Percentiles rank a stretch among this genome's conserved stretches.
Conservation (phyloP, 2,113 vertebrate species). For the Colinus virginianus region DNA sequence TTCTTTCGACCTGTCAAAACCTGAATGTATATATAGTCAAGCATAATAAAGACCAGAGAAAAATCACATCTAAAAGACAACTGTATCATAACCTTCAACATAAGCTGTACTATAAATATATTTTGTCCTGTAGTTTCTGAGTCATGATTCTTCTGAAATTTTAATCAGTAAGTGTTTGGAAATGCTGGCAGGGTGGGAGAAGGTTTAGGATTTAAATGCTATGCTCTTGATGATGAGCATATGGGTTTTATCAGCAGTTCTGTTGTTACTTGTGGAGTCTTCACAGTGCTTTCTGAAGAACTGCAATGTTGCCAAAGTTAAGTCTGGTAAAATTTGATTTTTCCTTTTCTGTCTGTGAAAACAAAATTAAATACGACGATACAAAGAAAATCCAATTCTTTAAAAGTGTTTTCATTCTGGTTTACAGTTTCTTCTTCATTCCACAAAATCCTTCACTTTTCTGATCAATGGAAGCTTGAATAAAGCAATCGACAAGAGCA, state of each 20-base stretch:
- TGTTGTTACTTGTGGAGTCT: neutral
- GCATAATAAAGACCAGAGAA: neutral
- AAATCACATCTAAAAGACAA: neutral
- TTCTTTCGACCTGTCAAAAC: neutral
- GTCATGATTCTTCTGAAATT: neutral
- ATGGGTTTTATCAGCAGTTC: neutral
- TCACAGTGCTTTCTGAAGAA: conserved; percentile 4
- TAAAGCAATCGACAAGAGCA: neutral
- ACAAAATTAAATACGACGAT: conserved; percentile 21
- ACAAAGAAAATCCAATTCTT: neutral
- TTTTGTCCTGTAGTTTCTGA: neutral
- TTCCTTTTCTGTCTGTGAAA: neutral
- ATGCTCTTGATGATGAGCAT: neutral
- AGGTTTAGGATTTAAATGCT: neutral
- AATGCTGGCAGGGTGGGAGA: neutral
- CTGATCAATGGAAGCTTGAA: conserved; percentile 15
- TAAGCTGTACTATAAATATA: neutral
- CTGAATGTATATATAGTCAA: neutral
- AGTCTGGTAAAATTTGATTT: conserved; percentile 14
- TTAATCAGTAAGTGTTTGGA: neutral
- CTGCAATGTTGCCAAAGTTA: conserved; percentile 20
- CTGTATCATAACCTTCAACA: neutral
- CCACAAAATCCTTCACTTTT: neutral
- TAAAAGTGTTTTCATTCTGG: neutral
- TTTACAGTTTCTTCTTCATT: neutral